Evolutionary conservation across 2,888 invertebrate species (phyloP), one percentile per base, ranked within the genome.

Genomic region (Arctia plantaginis): DNA sequence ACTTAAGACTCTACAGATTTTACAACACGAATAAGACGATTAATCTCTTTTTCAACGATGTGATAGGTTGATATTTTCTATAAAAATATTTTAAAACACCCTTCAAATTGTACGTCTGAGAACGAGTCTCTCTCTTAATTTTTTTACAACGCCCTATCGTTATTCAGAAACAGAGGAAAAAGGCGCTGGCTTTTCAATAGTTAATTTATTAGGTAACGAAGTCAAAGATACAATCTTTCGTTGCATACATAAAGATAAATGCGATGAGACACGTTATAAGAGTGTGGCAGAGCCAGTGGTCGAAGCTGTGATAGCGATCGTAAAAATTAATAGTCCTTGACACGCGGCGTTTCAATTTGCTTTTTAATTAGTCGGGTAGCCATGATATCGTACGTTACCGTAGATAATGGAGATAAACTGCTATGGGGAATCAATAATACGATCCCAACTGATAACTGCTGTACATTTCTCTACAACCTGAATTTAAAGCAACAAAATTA

Each of bases 261-360:
- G 80, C 80, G 77, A 78, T 79, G 85, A 83, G 84, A 87, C 88
- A 87, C 85, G 86, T 87, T 89, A 89, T 88, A 85, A 86, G 86
- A 84, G 86, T 83, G 82, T 80, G 80, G 78, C 74, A 79, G 80
- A 84, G 82, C 75, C 80, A 81, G 74, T 82, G 80, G 78, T 80
- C 77, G 81, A 81, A 83, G 83, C 79, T 83, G 85, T 86, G 91
- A 93, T 91, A 90, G 87, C 75, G 88, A 90, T 93, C 93, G 89
- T 94, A 92, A 94, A 94, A 93, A 91, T 91, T 93, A 92, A 93
- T 92, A 92, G 90, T 91, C 88, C 87, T 89, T 91, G 89, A 92
- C 92, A 91, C 88, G 88, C 85, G 85, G 88, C 86, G 87, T 90
- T 92, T 93, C 91, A 92, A 93, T 93, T 93, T 91, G 89, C 89